phyloP scores from a whole-genome alignment of 2,888 invertebrate species.

The Aromia moschata region DNA sequence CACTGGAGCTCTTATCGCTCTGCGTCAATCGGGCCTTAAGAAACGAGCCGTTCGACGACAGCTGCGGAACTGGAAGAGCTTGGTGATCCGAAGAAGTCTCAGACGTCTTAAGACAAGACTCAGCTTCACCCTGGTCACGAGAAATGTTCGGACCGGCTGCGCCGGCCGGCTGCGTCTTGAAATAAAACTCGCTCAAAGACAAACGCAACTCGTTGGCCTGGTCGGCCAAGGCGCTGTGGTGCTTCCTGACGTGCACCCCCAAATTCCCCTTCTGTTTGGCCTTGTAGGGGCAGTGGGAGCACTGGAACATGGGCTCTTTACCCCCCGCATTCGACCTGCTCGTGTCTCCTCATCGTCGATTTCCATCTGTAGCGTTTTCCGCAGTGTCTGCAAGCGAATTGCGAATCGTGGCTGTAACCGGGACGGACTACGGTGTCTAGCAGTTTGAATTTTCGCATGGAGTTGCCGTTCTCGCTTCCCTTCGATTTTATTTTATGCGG shows the following conservation, averaged over 20 bases:
- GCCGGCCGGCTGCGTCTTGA: neutral
- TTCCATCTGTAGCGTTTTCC: conserved; percentile 88
- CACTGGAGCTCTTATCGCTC: neutral
- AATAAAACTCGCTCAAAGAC: neutral
- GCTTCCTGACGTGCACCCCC: conserved; percentile 70
- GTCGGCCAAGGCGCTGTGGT: neutral
- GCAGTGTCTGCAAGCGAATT: conserved; percentile 83
- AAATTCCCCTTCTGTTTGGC: conserved; percentile 86
- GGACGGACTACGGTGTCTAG: conserved; percentile 49
- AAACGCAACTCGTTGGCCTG: neutral
- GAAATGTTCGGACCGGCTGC: neutral
- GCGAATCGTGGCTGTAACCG: conserved; percentile 65
- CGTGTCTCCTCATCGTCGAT: conserved; percentile 77
- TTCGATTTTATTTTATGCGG: no score
- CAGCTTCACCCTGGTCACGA: neutral
- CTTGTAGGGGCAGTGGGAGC: conserved; percentile 82
- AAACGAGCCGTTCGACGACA: neutral
- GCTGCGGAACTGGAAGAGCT: neutral
- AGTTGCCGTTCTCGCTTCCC: conserved; percentile 44
- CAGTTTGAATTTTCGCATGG: conserved; percentile 49
- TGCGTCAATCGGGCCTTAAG: conserved; percentile 9
- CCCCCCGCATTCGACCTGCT: conserved; percentile 64
- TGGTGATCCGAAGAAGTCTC: neutral
- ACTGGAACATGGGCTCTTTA: conserved; percentile 83
- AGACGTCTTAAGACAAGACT: neutral